Evolutionary conservation across 2,888 invertebrate genomes (phyloP), one percentile per base, ranked within the genome.

Genomic region (Oscheius sp.): DNA sequence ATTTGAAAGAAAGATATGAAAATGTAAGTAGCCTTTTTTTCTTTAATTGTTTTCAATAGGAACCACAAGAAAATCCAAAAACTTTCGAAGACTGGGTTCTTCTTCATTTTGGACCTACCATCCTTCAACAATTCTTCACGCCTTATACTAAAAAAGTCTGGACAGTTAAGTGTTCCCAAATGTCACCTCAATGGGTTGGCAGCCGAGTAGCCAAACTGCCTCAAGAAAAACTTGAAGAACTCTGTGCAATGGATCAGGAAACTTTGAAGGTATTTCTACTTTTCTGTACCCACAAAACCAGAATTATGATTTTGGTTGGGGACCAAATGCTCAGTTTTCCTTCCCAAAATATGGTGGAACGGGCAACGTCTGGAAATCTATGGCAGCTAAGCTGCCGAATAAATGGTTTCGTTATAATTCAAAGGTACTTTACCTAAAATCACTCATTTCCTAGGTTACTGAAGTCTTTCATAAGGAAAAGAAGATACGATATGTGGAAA

Each of bases 271-370:
- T 81, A n/a, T 30, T 68, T 67, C 5, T 28, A n/a, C 28, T 12
- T 6, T 20, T 56, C 17, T n/a, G n/a, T n/a, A n/a, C n/a, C n/a
- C n/a, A n/a, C n/a, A 51, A n/a, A 26, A 59, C n/a, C n/a, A 80
- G 72, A 81, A 75, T 32, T 84, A 84, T 33, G 85, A 86, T 51
- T 82, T 85, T 44, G 84, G 84, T 50, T 85, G 85, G 85, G 85
- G 84, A 41, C 85, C 85, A 5, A 85, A 85, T 66, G 78, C 81
- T 8, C 73, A 71, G 26, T 85, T 85, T 75, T 77, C 80, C 8
- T 86, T 86, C 74, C 85, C 85, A n/a, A 83, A 78, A 63, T 80
- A 82, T 72, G 85, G 85, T 49, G 85, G 85, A 47, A 85, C 85
- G n/a, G 85, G 85, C 45, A 81, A 82, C 24, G 84, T 85, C 9